Percentiles rank a stretch among this genome's conserved stretches.
Conservation (phyloP, 2,113 vertebrate species). For the Trematomus loennbergii region DNA sequence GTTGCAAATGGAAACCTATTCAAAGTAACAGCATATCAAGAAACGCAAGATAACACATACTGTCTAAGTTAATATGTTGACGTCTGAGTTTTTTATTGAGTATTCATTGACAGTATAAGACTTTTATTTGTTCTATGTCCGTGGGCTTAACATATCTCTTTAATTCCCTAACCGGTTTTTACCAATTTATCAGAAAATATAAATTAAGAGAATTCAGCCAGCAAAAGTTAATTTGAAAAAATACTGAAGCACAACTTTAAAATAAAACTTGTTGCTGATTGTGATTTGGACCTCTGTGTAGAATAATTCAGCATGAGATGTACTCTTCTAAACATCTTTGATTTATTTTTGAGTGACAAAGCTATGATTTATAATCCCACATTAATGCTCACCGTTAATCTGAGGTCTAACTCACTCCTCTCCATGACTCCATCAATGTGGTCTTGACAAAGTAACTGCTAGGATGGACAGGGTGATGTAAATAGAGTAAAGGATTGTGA, state of each 20-base stretch:
- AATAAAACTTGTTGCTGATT: not conserved
- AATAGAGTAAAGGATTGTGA: not conserved
- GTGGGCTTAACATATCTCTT: conserved; percentile 2
- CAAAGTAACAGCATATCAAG: not conserved
- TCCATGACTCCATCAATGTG: conserved; percentile 7
- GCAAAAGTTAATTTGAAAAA: not conserved
- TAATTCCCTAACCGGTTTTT: conserved; percentile 5
- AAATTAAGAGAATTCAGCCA: not conserved
- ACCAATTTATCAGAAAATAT: not conserved
- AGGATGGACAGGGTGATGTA: conserved; percentile 22
- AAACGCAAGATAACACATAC: not conserved
- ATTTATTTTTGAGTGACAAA: conserved; percentile 18
- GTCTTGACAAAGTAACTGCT: conserved; percentile 28
- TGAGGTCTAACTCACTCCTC: conserved; percentile 8
- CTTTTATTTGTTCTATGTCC: not conserved
- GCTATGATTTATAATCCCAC: conserved; percentile 7
- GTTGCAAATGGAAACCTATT: not conserved
- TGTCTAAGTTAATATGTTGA: not conserved
- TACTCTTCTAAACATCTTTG: not conserved
- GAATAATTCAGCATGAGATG: not conserved
- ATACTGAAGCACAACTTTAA: not conserved
- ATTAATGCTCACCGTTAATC: conserved; percentile 12
- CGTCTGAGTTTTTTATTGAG: not conserved
- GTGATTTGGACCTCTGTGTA: not conserved
- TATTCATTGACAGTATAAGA: too few species aligned